Percentiles rank a stretch among this genome's conserved stretches.
phyloP scores from a whole-genome alignment of 2,113 vertebrate species.

The Myocastor coypus region DNA sequence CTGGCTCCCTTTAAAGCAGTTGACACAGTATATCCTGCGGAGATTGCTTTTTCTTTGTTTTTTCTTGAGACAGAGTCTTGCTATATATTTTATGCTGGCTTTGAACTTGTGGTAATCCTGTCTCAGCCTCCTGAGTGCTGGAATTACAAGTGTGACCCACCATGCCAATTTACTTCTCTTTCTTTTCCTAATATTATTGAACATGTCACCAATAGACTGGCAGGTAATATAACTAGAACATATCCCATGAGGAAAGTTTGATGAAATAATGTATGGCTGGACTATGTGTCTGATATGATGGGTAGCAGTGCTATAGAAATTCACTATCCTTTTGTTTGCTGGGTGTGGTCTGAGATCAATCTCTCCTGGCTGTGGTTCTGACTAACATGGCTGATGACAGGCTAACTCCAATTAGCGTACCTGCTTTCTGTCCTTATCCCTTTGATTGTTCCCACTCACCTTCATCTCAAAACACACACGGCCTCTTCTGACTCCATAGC shows the following conservation, averaged over 20 bases:
- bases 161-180: neutral
- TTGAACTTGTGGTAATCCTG: neutral
- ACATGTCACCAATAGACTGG: neutral
- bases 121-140: neutral
- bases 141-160: neutral
- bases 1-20: neutral
- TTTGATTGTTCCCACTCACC: slow-evolving; percentile 83
- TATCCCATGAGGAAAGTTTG: neutral
- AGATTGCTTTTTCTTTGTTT: neutral
- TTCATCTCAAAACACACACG: slow-evolving; percentile 95
- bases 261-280: neutral
- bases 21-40: neutral
- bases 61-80: neutral
- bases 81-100: neutral
- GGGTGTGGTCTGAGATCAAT: neutral
- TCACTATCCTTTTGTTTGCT: neutral
- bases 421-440: neutral
- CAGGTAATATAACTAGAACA: neutral
- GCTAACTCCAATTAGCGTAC: neutral
- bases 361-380: neutral
- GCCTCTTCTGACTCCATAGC: slow-evolving; percentile 91
- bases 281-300: neutral
- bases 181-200: slow-evolving; percentile 1
- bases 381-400: neutral
- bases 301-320: neutral